Conservation (phyloP, 2,797 vertebrate species). For the Parauchenoglanis ngamensis region DNA sequence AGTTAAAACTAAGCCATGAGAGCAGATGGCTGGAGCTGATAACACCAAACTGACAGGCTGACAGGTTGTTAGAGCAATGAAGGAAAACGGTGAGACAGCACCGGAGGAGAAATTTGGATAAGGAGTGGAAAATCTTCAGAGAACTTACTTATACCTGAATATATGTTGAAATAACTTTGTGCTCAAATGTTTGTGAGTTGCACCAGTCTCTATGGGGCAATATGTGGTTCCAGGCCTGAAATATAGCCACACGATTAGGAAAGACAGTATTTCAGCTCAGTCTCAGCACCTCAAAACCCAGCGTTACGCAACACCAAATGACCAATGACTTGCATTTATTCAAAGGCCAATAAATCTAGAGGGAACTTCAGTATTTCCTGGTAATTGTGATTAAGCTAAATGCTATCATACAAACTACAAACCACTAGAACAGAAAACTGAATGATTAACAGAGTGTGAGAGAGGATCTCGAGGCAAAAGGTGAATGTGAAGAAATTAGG, state of each 20-base stretch:
- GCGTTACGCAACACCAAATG: constrained; percentile 71
- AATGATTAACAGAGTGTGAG: background rate
- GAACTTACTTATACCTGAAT: constrained; percentile 13
- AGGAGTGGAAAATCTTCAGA: constrained; percentile 3
- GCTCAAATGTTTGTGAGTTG: constrained; percentile 69
- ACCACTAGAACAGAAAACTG: constrained; percentile 1
- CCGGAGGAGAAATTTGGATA: constrained; percentile 33
- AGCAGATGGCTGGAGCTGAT: constrained; percentile 51
- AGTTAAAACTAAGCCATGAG: constrained; percentile 12
- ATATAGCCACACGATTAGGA: constrained; percentile 77
- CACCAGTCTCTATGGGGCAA: constrained; percentile 78
- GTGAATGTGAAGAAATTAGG: background rate
- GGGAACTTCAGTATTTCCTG: background rate
- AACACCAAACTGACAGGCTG: constrained; percentile 15
- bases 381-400: constrained; percentile 23
- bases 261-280: constrained; percentile 75
- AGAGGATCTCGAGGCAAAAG: too few species aligned
- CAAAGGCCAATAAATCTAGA: constrained; percentile 34
- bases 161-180: constrained; percentile 45
- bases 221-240: constrained; percentile 80
- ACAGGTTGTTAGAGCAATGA: background rate
- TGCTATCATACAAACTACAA: background rate
- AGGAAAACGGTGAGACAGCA: constrained; percentile 64
- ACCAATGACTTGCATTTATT: constrained; percentile 45
- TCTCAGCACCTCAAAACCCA: constrained; percentile 41